Conservation (phyloP, 2,888 invertebrate genomes). For the Anthoptus insignis region DNA sequence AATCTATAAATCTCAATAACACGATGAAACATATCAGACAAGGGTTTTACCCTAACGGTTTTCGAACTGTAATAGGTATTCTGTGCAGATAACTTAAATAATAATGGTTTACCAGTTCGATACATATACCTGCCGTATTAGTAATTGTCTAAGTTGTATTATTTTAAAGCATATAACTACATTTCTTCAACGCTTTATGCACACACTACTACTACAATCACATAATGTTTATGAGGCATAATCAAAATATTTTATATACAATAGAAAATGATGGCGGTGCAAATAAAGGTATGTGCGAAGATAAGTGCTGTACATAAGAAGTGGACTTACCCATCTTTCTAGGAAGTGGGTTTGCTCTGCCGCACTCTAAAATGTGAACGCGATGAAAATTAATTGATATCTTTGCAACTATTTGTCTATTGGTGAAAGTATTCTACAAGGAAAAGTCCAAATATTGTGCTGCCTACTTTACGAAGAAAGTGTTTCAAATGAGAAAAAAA, state of each 20-base stretch:
- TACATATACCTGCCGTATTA: too few species aligned
- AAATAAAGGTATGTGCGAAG: constrained; percentile 11
- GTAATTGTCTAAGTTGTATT: background rate
- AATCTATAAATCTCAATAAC: too few species aligned
- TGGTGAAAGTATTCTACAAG: constrained; percentile 1
- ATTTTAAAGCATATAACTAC: background rate
- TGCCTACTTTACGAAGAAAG: constrained; percentile 4
- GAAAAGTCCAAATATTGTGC: constrained; percentile 16
- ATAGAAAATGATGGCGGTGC: background rate
- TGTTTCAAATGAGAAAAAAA: constrained; percentile 3
- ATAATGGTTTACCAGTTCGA: too few species aligned
- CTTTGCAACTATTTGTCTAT: constrained; percentile 2
- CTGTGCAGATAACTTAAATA: too few species aligned
- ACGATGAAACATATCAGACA: too few species aligned
- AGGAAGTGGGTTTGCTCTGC: constrained; percentile 83
- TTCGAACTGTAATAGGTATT: too few species aligned
- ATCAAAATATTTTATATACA: constrained; percentile 1
- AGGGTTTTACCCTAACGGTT: too few species aligned
- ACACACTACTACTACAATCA: too few species aligned
- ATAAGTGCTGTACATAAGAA: constrained; percentile 44
- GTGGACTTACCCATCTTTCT: constrained; percentile 81
- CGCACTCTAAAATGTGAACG: constrained; percentile 82
- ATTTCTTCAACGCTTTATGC: too few species aligned
- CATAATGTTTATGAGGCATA: too few species aligned
- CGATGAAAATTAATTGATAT: constrained; percentile 49